A percentile compares a stretch with the other conserved stretches of the same genome.
phyloP scores from a whole-genome alignment of 2,113 vertebrate genomes.

The Miniopterus natalensis region DNA sequence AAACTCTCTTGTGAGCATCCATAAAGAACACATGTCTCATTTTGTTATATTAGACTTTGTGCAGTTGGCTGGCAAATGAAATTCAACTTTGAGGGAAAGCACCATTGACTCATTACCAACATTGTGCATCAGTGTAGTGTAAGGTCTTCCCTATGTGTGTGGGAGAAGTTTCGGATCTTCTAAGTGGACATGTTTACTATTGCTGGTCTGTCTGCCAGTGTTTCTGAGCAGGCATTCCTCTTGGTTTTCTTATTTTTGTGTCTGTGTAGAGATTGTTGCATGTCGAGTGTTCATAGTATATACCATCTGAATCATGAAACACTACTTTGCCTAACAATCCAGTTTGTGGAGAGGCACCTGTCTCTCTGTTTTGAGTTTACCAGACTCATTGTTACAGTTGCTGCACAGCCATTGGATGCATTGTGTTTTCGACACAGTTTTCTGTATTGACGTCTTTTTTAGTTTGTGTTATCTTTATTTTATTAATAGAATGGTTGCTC shows the following conservation, averaged over 20 bases:
- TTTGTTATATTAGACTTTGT: slow-evolving; percentile 45
- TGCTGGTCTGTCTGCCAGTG: slow-evolving; percentile 23
- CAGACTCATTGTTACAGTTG: neutral
- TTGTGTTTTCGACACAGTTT: neutral
- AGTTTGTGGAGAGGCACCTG: slow-evolving; percentile 1
- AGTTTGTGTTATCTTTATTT: slow-evolving; percentile 45
- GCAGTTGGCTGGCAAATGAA: slow-evolving; percentile 37
- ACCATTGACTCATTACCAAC: slow-evolving; percentile 81
- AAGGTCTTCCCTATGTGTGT: slow-evolving; percentile 83
- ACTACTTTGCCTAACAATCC: neutral
- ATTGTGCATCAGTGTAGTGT: slow-evolving; percentile 61
- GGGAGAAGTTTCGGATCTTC: slow-evolving; percentile 86
- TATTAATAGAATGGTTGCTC: slow-evolving; percentile 12
- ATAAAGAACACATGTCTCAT: neutral
- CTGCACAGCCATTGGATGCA: neutral
- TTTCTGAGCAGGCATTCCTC: slow-evolving; percentile 45
- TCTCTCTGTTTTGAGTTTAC: neutral
- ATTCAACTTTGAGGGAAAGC: slow-evolving; percentile 71
- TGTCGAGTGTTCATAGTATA: neutral
- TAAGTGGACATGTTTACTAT: slow-evolving; percentile 55
- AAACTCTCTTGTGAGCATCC: neutral
- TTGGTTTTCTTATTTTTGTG: slow-evolving; percentile 53
- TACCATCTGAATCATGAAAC: neutral
- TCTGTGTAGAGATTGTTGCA: slow-evolving; percentile 13
- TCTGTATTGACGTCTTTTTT: neutral